A percentile compares a stretch with the other conserved stretches of the same genome.
Evolutionary conservation across 1,140 invertebrate genomes (phyloP).

Genomic region (Amphibalanus amphitrite): DNA sequence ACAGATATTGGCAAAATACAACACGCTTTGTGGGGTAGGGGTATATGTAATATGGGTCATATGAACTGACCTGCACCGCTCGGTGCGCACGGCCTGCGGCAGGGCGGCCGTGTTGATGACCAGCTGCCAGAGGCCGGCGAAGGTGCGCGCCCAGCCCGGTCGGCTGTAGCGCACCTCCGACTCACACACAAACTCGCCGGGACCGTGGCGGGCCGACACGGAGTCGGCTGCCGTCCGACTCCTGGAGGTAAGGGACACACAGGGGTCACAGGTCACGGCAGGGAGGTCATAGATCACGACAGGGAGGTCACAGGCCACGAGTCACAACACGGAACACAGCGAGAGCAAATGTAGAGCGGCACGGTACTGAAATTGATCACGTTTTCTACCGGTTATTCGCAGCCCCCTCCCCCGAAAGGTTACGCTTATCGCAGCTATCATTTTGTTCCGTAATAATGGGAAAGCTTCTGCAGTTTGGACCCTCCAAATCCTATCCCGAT

Average conservation of each 20-base stretch:
- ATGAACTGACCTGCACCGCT: slow-evolving; percentile 27
- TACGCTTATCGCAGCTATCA: no score
- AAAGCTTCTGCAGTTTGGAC: no score
- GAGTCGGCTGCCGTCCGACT: background rate
- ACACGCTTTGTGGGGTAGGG: no score
- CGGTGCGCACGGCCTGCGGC: slow-evolving; percentile 28
- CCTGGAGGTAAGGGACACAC: background rate
- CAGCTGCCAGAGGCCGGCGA: slow-evolving; percentile 28
- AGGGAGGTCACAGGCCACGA: background rate
- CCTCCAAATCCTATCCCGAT: no score
- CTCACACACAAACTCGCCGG: slow-evolving; percentile 29
- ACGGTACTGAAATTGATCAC: no score
- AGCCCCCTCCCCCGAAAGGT: no score
- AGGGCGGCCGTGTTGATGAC: slow-evolving; percentile 28
- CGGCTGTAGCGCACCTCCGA: slow-evolving; percentile 26
- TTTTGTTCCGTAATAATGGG: no score
- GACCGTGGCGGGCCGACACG: slow-evolving; percentile 15
- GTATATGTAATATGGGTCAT: no score
- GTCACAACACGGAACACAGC: background rate
- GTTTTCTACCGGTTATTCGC: no score
- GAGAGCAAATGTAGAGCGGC: no score
- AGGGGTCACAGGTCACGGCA: background rate
- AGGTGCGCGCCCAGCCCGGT: slow-evolving; percentile 30
- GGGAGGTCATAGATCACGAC: background rate
- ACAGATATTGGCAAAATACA: no score